Evolutionary conservation across 2,797 vertebrate genomes (phyloP).

Genomic region (Poliocrania exsul): DNA sequence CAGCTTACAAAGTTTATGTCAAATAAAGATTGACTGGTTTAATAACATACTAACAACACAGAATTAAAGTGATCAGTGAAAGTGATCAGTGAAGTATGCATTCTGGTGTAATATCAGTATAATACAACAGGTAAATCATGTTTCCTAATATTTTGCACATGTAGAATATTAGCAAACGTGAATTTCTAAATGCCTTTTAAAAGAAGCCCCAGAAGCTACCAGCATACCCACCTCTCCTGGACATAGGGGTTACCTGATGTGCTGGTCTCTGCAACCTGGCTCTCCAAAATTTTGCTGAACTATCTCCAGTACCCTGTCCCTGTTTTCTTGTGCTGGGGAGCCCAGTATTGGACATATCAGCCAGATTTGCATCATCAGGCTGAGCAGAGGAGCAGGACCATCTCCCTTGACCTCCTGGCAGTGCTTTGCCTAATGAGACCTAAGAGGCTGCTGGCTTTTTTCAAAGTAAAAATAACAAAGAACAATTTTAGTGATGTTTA

Average conservation of each 20-base stretch:
- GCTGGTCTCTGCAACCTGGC: neutral
- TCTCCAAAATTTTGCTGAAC: neutral
- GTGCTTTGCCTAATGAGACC: neutral
- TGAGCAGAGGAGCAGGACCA: neutral
- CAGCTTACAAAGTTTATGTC: neutral
- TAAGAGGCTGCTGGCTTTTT: neutral
- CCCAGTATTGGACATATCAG: neutral
- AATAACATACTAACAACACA: neutral
- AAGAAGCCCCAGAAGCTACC: neutral
- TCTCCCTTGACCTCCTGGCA: neutral
- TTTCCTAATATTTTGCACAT: neutral
- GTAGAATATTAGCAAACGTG: neutral
- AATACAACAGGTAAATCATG: neutral
- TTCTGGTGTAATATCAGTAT: neutral
- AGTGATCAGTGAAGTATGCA: neutral
- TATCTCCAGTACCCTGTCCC: neutral
- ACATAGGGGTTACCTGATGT: accelerated
- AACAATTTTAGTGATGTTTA: neutral
- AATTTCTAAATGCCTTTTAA: neutral
- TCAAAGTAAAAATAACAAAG: neutral
- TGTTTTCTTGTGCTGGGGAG: neutral
- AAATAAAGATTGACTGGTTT: neutral
- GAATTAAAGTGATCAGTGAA: neutral
- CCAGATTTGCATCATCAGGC: neutral
- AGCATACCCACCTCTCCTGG: neutral